Percentiles rank a stretch among this genome's conserved stretches.
phyloP scores from a whole-genome alignment of 2,888 invertebrate species.

The Drosophila glabriapex region DNA sequence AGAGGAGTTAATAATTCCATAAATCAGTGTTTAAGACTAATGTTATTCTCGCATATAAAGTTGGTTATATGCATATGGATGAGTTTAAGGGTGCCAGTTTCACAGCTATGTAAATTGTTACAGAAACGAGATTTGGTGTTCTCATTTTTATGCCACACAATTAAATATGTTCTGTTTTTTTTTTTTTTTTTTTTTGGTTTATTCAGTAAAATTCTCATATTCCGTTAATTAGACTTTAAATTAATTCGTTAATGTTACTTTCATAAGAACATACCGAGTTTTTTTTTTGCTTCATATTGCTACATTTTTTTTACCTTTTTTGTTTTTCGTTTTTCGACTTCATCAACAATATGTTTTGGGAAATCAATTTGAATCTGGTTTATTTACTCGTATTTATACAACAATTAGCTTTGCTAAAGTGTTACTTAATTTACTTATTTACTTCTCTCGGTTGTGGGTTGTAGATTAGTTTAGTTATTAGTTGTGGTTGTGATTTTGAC shows the following conservation, averaged over 20 bases:
- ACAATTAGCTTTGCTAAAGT: conserved; percentile 84
- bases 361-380: conserved; percentile 64
- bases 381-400: conserved; percentile 72
- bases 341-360: conserved; percentile 40
- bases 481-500: conserved; percentile 19
- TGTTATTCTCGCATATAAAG: conserved; percentile 19
- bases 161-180: conserved; percentile 15
- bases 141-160: conserved; percentile 26
- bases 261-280: conserved; percentile 81
- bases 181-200: conserved; percentile 42
- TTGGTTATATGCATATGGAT: conserved; percentile 27
- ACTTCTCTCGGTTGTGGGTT: conserved; percentile 37
- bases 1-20: conserved; percentile 31
- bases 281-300: conserved; percentile 76
- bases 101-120: not conserved
- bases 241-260: conserved; percentile 82
- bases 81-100: not conserved
- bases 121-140: conserved; percentile 12
- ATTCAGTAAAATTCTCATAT: conserved; percentile 81
- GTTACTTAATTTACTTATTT: conserved; percentile 60
- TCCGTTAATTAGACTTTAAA: conserved; percentile 78
- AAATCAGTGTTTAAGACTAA: conserved; percentile 33
- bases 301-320: conserved; percentile 52
- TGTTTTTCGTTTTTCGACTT: conserved; percentile 15
- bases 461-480: conserved; percentile 22